A percentile compares a stretch with the other conserved stretches of the same genome.
phyloP scores from a whole-genome alignment of 2,888 invertebrate genomes.

The Dione vanillae region DNA sequence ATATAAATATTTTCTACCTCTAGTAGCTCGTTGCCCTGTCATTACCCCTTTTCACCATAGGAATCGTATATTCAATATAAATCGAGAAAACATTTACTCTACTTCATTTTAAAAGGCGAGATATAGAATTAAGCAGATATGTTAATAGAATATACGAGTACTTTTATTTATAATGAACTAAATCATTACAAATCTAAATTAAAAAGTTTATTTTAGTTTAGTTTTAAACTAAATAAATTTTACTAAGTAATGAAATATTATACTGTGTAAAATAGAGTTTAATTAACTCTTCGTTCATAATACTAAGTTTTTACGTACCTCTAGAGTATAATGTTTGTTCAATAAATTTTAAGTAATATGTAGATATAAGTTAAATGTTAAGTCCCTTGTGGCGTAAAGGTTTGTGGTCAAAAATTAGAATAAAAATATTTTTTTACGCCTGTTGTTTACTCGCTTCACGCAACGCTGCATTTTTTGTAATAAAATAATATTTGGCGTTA shows the following conservation, averaged over 20 bases:
- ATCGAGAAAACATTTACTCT: no score
- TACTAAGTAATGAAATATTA: not conserved
- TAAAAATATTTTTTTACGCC: no score
- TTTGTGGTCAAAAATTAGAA: no score
- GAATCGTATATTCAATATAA: no score
- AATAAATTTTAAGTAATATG: not conserved
- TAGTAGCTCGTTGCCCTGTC: no score
- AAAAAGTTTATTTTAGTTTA: not conserved
- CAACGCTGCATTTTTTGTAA: not conserved
- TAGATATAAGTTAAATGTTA: not conserved
- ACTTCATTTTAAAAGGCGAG: no score
- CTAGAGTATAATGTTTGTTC: not conserved
- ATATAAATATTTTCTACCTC: no score
- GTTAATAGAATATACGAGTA: no score
- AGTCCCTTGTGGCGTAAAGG: not conserved
- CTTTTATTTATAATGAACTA: not conserved
- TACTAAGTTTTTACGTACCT: not conserved
- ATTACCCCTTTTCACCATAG: no score
- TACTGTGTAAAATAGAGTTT: constrained; percentile 6
- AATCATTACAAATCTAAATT: not conserved
- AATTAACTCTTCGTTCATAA: not conserved
- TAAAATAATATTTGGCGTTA: not conserved
- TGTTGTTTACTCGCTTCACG: no score
- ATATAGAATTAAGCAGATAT: no score
- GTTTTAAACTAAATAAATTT: not conserved